Evolutionary conservation across 1,140 invertebrate genomes (phyloP), one percentile per base, ranked within the genome.

Genomic region (Hermetia illucens): DNA sequence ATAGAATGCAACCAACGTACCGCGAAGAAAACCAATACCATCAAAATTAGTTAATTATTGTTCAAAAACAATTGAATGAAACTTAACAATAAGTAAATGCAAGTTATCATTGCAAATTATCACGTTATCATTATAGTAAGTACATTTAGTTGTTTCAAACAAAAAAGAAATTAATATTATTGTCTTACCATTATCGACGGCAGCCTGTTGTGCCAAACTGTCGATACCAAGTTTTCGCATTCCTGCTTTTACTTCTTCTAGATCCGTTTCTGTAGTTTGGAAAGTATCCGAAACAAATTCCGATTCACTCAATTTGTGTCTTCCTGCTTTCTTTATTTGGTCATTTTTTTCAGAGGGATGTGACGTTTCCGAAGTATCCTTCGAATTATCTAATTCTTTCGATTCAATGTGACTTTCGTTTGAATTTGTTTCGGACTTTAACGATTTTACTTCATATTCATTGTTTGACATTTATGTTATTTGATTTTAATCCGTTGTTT

Each of bases 201-300:
- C 20, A 35, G 47, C 47, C 42, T 58, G 57, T 20, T 59, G 52
- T 38, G 55, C 50, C 53, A 58, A 53, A 36, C 50, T 61, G 38
- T 58, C 58, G 21, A 74, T 64, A 40, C 68, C 70, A 34, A 79
- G 62, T 51, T 72, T 76, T 59, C 71, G 75, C 67, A 79, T 74
- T 44, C 72, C 73, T 49, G 77, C 73, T 47, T 71, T 66, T 24
- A 79, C 74, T 55, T 79, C 75, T 47, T 71, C 68, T 45, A 79
- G 63, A 53, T 79, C 76, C 45, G 68, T 64, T 42, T 64, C 66
- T 40, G 66, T 64, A 22, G 69, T 66, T 58, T 69, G 68, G 51
- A 76, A 70, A 43, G 68, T 69, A 57, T 80, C 77, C 43, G 75
- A 78, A 47, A 80, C 70, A 65, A 79, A 79, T 55, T 79, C 77